Percentiles rank a stretch among this genome's conserved stretches.
Conservation (phyloP, 2,888 invertebrate genomes). For the Chelonus formosanus region DNA sequence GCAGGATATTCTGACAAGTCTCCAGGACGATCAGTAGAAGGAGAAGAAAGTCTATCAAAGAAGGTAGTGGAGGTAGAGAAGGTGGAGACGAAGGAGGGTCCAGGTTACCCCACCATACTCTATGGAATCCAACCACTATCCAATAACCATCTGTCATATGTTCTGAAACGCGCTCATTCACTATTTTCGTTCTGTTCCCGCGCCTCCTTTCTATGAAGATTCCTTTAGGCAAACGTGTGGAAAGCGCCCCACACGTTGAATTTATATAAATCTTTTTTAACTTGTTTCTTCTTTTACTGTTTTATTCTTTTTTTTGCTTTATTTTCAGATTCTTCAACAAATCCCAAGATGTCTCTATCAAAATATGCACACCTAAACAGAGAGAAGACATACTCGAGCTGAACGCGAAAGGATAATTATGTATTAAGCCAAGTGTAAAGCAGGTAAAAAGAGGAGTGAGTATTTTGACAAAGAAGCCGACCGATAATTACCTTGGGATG, state of each 20-base stretch:
- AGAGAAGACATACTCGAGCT: not conserved
- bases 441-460: constrained; percentile 25
- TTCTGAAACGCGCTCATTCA: constrained; percentile 40
- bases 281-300: constrained; percentile 20
- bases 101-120: constrained; percentile 43
- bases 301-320: constrained; percentile 18
- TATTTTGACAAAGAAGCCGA: constrained; percentile 34
- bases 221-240: constrained; percentile 16
- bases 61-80: constrained; percentile 35
- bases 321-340: constrained; percentile 15
- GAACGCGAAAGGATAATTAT: not conserved
- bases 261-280: constrained; percentile 37
- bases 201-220: constrained; percentile 21
- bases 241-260: constrained; percentile 30
- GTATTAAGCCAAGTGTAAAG: constrained; percentile 11
- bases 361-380: constrained; percentile 4
- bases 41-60: constrained; percentile 13
- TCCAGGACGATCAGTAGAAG: not conserved
- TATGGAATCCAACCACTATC: constrained; percentile 43
- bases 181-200: constrained; percentile 37
- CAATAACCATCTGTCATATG: constrained; percentile 49
- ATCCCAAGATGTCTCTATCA: constrained; percentile 11
- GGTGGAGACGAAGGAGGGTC: constrained; percentile 48
- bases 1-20: constrained; percentile 27
- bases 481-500: constrained; percentile 27